Base-by-base conservation (phyloP, 2,113 vertebrate genomes). In the Apteryx mantelli region DNA sequence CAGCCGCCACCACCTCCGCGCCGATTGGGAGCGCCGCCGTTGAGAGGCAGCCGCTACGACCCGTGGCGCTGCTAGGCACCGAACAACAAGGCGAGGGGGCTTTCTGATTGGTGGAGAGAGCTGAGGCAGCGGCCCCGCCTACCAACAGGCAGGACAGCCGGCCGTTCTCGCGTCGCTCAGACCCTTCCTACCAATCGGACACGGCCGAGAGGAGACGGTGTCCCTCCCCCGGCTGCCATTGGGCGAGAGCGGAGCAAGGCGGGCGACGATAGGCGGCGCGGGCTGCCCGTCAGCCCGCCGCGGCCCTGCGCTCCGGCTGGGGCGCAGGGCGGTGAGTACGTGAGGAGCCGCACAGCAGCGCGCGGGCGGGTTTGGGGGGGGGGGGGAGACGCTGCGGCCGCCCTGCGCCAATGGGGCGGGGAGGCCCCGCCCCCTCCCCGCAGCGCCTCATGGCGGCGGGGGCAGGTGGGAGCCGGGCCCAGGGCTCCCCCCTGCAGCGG, bases 301-400 rank as follows among this genome's bases (percentile, higher is more conserved):
- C 4, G 1, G 11, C 10, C 3, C 26, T 3, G 44, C 24, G 86
- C 91, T 78, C 94, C 90, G 25, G 63, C 18, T 56, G 78, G 70
- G 91, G 91, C 32, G 94, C 26, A 14, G 55, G 73, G 92, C 18
- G 65, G 83, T 94, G 97, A 96, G 95, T 96, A 98, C 98, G 98
- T 98, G 98, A 98, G 94, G 79, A 70, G 81, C 81, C 16, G 97
- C 98, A 98, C 98, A 98, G 71, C 97, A 22, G 93, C 96, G 86
- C 74, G 48, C 13, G 46, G 26, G 4, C 17, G 53, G 63, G 69
- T 0, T 6, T 65, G 70, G 46, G 28, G 48, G 36, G 50, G 61
- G 24, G 18, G 63, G 71, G 75, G 63, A 61, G 61, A 24, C 3
- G 73, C 69, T 82, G 89, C 75, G 89, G 77, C 36, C 65, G 71